phyloP scores from a whole-genome alignment of 2,113 vertebrate genomes.

The Athene noctua region DNA sequence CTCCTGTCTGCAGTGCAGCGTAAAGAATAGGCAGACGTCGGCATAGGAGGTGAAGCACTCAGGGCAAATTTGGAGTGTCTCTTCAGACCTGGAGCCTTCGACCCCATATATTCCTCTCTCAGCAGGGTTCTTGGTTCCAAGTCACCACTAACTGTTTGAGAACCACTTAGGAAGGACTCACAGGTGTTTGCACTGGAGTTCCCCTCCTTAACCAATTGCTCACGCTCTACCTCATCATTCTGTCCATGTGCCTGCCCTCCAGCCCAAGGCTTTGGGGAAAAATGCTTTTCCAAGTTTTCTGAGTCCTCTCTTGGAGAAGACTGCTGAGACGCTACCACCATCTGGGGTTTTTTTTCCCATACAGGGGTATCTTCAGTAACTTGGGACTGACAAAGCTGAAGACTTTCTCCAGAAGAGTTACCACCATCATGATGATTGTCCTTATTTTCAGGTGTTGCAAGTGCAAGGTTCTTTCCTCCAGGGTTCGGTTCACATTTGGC shows the following conservation, averaged over 20 bases:
- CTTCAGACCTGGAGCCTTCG: constrained; percentile 54
- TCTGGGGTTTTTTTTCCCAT: neutral
- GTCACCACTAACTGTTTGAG: constrained; percentile 51
- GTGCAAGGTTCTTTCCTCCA: neutral
- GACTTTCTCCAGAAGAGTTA: neutral
- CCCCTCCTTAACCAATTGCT: neutral
- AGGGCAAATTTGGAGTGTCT: constrained; percentile 29
- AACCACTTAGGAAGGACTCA: constrained; percentile 17
- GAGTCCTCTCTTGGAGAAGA: neutral
- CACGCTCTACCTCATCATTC: constrained; percentile 14
- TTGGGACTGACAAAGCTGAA: neutral
- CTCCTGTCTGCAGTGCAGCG: constrained; percentile 79
- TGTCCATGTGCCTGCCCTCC: neutral
- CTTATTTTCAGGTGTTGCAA: neutral
- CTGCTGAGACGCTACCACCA: neutral
- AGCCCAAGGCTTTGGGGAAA: neutral
- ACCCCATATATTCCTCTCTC: constrained; percentile 10
- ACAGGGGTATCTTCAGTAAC: neutral
- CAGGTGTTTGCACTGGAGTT: constrained; percentile 19
- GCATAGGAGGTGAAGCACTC: neutral
- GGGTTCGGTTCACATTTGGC: neutral
- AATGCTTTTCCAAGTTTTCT: neutral
- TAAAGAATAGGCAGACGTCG: constrained; percentile 67
- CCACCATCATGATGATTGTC: neutral
- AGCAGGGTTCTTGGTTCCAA: constrained; percentile 43